phyloP scores from a whole-genome alignment of 2,888 invertebrate species.

The Drosophila glabriapex region DNA sequence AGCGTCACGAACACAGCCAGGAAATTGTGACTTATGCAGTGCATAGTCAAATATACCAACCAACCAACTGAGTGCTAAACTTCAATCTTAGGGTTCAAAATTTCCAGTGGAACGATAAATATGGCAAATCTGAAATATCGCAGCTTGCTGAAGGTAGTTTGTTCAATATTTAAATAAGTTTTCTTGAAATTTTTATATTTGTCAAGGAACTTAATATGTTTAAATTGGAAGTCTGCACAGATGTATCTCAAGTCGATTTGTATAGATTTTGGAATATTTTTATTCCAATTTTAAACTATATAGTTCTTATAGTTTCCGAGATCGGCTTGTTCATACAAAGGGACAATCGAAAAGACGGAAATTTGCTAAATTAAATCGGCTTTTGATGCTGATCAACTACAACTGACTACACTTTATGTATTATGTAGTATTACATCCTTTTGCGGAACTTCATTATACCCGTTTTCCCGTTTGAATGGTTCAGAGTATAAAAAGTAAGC shows the following conservation, averaged over 20 bases:
- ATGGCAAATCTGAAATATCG: background rate
- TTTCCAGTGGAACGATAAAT: background rate
- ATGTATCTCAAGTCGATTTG: background rate
- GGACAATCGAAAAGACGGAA: too few relatives aligned
- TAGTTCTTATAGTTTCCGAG: background rate
- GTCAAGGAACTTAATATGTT: background rate
- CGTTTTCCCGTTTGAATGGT: background rate
- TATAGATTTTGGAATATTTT: background rate
- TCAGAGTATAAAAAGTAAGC: background rate
- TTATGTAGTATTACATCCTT: too few relatives aligned
- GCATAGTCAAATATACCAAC: background rate
- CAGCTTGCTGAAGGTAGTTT: background rate
- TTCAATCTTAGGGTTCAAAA: background rate
- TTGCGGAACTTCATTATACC: background rate
- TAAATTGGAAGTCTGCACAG: background rate
- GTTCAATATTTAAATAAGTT: background rate
- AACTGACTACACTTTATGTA: too few relatives aligned
- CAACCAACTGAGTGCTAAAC: background rate
- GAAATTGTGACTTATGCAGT: constrained; percentile 35
- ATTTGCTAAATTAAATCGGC: too few relatives aligned
- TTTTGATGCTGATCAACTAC: background rate
- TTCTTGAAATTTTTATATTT: background rate
- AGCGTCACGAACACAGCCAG: constrained; percentile 32
- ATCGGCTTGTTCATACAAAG: background rate
- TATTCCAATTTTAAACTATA: background rate